Evolutionary conservation across 2,888 invertebrate species (phyloP).

Genomic region (Ptilodon capucinus): DNA sequence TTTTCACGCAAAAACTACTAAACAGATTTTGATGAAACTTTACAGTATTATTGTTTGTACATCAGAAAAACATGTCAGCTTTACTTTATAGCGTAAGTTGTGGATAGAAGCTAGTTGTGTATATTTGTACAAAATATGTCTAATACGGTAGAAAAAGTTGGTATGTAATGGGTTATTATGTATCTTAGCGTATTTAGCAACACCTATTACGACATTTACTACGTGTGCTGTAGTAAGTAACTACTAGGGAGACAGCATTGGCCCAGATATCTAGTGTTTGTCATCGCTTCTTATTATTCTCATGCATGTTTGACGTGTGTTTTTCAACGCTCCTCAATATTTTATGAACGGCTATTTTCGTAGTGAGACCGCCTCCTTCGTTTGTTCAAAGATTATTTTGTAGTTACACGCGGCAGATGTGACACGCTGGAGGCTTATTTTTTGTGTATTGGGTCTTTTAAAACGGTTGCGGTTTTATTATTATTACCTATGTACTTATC

Average conservation of each 20-base stretch:
- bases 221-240: conserved; percentile 18
- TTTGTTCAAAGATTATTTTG: conserved; percentile 52
- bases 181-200: too few relatives aligned
- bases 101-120: too few relatives aligned
- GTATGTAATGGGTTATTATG: too few relatives aligned
- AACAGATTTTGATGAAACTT: too few relatives aligned
- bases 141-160: too few relatives aligned
- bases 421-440: conserved; percentile 2
- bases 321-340: conserved; percentile 79
- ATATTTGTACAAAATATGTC: too few relatives aligned
- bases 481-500: too few relatives aligned
- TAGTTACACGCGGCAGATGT: conserved; percentile 19
- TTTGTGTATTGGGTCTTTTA: background rate
- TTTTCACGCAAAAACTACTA: too few relatives aligned
- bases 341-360: conserved; percentile 73
- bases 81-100: too few relatives aligned
- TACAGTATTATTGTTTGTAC: too few relatives aligned
- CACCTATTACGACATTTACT: background rate
- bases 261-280: conserved; percentile 64
- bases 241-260: conserved; percentile 33
- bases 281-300: conserved; percentile 69
- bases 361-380: conserved; percentile 58
- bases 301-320: conserved; percentile 72
- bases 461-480: too few relatives aligned
- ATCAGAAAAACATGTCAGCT: too few relatives aligned